phyloP scores from a whole-genome alignment of 2,113 vertebrate genomes.

The Myrmecobius fasciatus region DNA sequence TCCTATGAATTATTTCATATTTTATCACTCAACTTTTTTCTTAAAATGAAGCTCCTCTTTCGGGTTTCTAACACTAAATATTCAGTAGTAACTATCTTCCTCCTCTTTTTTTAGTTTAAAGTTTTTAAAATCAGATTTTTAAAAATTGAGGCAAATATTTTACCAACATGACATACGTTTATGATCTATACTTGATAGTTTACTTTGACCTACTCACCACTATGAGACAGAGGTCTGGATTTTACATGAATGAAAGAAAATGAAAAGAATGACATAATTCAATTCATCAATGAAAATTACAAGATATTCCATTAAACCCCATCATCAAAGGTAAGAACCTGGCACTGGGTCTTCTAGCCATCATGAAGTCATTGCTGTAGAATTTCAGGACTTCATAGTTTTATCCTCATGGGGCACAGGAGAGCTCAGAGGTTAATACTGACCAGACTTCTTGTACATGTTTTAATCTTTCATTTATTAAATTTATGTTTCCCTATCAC shows the following conservation, averaged over 20 bases:
- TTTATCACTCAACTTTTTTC: not conserved
- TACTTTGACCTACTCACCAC: not conserved
- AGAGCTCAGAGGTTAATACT: constrained; percentile 27
- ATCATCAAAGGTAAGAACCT: not conserved
- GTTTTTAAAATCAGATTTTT: not conserved
- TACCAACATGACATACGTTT: not conserved
- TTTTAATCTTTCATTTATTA: constrained; percentile 66
- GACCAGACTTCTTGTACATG: constrained; percentile 7
- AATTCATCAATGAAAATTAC: not conserved
- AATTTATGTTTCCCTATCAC: constrained; percentile 54
- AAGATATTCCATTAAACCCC: constrained; percentile 32
- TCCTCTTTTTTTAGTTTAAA: not conserved
- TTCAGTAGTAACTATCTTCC: not conserved
- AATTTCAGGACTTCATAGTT: constrained; percentile 20
- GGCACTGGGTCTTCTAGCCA: constrained; percentile 3
- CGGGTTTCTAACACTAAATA: not conserved
- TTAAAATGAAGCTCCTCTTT: not conserved
- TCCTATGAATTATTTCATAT: not conserved
- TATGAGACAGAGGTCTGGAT: not conserved
- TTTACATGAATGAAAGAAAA: constrained; percentile 43
- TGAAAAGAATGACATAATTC: constrained; percentile 48
- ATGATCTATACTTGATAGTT: not conserved
- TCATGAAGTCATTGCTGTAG: constrained; percentile 8
- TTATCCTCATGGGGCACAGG: not conserved
- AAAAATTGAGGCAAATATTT: not conserved